phyloP scores from a whole-genome alignment of 2,113 vertebrate species.

The Rattus norvegicus region DNA sequence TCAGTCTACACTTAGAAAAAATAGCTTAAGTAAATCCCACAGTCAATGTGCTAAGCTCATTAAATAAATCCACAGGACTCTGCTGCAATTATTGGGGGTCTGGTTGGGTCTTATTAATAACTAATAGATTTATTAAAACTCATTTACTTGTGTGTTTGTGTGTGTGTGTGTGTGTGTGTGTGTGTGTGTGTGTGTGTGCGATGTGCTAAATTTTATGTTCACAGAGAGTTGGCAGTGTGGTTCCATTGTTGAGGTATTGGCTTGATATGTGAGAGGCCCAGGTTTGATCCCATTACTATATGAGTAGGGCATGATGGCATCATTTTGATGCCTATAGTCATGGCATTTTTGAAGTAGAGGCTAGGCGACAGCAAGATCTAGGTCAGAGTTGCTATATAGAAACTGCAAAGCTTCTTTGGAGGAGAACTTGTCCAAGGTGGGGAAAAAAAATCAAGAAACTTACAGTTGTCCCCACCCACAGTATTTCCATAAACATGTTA shows the following conservation, averaged over 20 bases:
- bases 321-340: not conserved
- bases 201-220: not conserved
- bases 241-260: not conserved
- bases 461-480: no score
- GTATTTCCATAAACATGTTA: not conserved
- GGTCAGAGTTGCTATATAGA: not conserved
- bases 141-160: not conserved
- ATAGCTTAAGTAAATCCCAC: no score
- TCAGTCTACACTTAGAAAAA: no score
- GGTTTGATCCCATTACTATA: not conserved
- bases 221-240: not conserved
- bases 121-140: no score
- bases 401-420: not conserved
- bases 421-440: not conserved
- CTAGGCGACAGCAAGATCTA: not conserved
- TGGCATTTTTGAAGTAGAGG: not conserved
- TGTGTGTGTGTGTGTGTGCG: not conserved
- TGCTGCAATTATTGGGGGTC: no score
- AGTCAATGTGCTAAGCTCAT: no score
- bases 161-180: not conserved
- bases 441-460: not conserved
- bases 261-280: not conserved
- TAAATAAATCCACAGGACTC: no score
- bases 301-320: not conserved
- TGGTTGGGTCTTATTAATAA: no score